Conservation (phyloP, 53 echinoderm and acorn worm genomes). For the Patiria pectinifera region DNA sequence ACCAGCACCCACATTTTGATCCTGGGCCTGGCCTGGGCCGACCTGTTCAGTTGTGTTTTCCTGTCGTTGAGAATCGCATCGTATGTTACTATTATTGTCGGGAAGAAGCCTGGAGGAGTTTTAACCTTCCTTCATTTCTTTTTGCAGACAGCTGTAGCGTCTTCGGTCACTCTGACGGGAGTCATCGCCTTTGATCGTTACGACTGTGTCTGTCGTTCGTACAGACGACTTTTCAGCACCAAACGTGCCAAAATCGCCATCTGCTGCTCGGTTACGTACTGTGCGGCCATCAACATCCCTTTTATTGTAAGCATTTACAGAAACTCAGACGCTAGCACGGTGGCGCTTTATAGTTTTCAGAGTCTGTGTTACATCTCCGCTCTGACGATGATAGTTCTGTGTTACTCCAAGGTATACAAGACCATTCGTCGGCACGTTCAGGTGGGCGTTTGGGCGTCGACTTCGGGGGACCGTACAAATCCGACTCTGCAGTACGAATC, state of each 20-base stretch:
- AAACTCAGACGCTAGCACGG: neutral
- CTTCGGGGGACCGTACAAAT: neutral
- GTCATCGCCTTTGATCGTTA: constrained; percentile 71
- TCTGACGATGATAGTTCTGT: neutral
- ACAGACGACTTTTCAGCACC: constrained; percentile 45
- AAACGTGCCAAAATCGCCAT: constrained; percentile 46
- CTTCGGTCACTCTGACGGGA: constrained; percentile 33
- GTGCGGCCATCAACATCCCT: constrained; percentile 21
- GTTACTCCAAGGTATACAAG: constrained; percentile 1
- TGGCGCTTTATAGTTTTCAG: neutral
- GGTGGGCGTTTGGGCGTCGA: neutral
- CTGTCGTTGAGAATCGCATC: constrained; percentile 16
- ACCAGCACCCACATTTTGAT: constrained; percentile 63
- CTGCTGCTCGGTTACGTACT: constrained; percentile 5
- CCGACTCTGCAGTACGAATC: neutral
- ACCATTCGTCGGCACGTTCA: constrained; percentile 6
- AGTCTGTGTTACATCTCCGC: neutral
- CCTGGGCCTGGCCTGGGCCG: constrained; percentile 67
- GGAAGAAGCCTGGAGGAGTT: neutral
- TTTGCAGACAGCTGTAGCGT: neutral
- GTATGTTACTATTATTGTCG: neutral
- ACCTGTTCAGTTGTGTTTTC: constrained; percentile 63
- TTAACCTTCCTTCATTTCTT: neutral
- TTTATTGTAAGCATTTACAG: neutral
- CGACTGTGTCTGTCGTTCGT: constrained; percentile 65